phyloP scores from a whole-genome alignment of 2,888 invertebrate genomes.

The Ophioninae sp. region DNA sequence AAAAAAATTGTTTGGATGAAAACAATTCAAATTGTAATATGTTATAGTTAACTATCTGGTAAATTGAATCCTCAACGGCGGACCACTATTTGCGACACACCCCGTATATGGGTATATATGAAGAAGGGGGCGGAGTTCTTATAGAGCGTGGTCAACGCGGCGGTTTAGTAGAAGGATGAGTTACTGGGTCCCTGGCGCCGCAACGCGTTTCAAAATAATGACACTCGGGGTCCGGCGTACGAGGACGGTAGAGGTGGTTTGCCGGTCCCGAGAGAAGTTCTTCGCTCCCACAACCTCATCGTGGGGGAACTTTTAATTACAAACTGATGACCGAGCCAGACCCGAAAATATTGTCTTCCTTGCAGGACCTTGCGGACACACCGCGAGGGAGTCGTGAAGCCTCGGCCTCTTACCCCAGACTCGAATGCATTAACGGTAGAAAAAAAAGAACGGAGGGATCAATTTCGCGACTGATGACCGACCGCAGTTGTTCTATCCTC shows the following conservation, averaged over 20 bases:
- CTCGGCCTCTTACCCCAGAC: conserved; percentile 43
- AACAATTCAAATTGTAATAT: too few relatives aligned
- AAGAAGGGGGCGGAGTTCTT: conserved; percentile 30
- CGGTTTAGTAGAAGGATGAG: conserved; percentile 76
- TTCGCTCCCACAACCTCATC: conserved; percentile 67
- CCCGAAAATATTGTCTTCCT: conserved; percentile 79
- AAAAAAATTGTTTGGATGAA: too few relatives aligned
- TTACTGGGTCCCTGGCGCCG: conserved; percentile 79
- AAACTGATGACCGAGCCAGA: conserved; percentile 80
- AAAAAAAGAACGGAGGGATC: conserved; percentile 66
- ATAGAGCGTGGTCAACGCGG: conserved; percentile 68
- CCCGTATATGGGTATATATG: conserved; percentile 12
- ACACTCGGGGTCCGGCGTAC: conserved; percentile 73
- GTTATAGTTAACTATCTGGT: too few relatives aligned
- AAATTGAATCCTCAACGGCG: too few relatives aligned
- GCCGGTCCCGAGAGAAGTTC: conserved; percentile 50
- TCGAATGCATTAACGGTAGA: conserved; percentile 61
- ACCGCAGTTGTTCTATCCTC: conserved; percentile 51
- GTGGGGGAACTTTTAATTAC: conserved; percentile 79
- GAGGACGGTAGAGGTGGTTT: conserved; percentile 47
- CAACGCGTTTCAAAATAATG: conserved; percentile 79
- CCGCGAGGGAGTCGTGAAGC: conserved; percentile 35
- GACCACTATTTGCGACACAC: too few relatives aligned
- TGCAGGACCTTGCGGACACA: conserved; percentile 59
- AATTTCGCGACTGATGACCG: conserved; percentile 62